Percentiles rank a stretch among this genome's conserved stretches.
Evolutionary conservation across 2,888 invertebrate species (phyloP).

Genomic region (Cyrtodaria siliqua): DNA sequence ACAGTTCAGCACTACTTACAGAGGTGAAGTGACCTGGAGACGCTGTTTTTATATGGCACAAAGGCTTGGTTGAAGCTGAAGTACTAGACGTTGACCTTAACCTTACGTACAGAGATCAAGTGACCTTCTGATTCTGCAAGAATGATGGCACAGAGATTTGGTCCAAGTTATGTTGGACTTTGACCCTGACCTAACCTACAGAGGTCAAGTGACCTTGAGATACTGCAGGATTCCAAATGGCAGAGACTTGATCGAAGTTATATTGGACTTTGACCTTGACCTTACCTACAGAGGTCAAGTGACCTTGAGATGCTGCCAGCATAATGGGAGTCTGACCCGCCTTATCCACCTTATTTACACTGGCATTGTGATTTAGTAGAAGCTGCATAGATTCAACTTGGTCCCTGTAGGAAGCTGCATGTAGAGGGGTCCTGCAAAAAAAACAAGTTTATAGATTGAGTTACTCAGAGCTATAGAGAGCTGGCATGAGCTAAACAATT

Average conservation of each 20-base stretch:
- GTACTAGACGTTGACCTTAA: no score
- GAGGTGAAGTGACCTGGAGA: slow-evolving; percentile 88
- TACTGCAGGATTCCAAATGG: slow-evolving; percentile 88
- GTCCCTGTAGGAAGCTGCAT: slow-evolving; percentile 88
- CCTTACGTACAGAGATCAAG: no score
- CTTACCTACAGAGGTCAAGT: slow-evolving; percentile 88
- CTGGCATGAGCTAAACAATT: no score
- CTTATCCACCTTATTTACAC: slow-evolving; percentile 87
- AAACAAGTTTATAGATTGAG: no score
- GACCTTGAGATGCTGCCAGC: slow-evolving; percentile 88
- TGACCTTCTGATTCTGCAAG: no score
- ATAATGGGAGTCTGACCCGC: slow-evolving; percentile 88
- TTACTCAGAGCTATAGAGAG: no score
- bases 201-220: slow-evolving; percentile 88
- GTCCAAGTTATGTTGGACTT: slow-evolving; percentile 88
- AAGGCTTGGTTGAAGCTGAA: no score
- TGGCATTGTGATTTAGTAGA: slow-evolving; percentile 87
- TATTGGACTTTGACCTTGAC: slow-evolving; percentile 81
- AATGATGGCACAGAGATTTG: slow-evolving; percentile 87
- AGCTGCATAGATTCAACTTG: slow-evolving; percentile 88
- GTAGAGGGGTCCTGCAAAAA: slow-evolving; percentile 87
- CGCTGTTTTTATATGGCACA: no score
- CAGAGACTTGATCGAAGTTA: slow-evolving; percentile 87
- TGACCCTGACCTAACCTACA: slow-evolving; percentile 87
- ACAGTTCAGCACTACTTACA: slow-evolving; percentile 73